Evolutionary conservation across 2,888 invertebrate genomes (phyloP).

Genomic region (Syritta pipiens): DNA sequence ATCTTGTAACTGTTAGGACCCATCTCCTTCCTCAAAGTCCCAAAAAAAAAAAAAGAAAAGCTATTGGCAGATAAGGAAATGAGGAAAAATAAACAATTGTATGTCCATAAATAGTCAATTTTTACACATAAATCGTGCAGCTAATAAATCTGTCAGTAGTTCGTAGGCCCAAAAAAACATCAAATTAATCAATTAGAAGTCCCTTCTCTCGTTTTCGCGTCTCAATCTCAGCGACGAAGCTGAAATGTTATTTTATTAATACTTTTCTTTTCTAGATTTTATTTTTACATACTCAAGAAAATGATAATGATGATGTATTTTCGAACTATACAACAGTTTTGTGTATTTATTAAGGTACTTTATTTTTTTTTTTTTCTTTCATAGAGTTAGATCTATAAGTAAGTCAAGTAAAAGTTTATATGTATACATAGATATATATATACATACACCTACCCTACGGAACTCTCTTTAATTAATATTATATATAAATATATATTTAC

Average conservation of each 20-base stretch:
- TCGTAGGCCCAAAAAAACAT: slow-evolving; percentile 14
- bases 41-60: background rate
- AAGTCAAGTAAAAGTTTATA: slow-evolving; percentile 63
- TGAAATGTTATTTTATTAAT: background rate
- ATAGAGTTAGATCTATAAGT: slow-evolving; percentile 47
- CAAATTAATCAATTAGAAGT: slow-evolving; percentile 4
- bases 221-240: background rate
- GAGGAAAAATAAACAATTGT: slow-evolving; percentile 21
- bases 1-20: slow-evolving; percentile 55
- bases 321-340: slow-evolving; percentile 43
- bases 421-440: slow-evolving; percentile 63
- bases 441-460: slow-evolving; percentile 45
- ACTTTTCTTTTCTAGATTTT: slow-evolving; percentile 7
- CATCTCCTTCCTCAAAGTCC: slow-evolving; percentile 14
- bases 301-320: slow-evolving; percentile 32
- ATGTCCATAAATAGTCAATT: slow-evolving; percentile 64
- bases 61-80: too few species aligned
- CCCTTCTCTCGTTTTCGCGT: slow-evolving; percentile 4
- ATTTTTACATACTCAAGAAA: slow-evolving; percentile 46
- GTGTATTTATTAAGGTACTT: slow-evolving; percentile 60
- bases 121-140: slow-evolving; percentile 56
- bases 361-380: too few species aligned
- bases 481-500: slow-evolving; percentile 49
- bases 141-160: slow-evolving; percentile 56
- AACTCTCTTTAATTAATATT: slow-evolving; percentile 54